A percentile compares a stretch with the other conserved stretches of the same genome.
Conservation (phyloP, 2,888 invertebrate genomes). For the Orthonychiurus folsomi region DNA sequence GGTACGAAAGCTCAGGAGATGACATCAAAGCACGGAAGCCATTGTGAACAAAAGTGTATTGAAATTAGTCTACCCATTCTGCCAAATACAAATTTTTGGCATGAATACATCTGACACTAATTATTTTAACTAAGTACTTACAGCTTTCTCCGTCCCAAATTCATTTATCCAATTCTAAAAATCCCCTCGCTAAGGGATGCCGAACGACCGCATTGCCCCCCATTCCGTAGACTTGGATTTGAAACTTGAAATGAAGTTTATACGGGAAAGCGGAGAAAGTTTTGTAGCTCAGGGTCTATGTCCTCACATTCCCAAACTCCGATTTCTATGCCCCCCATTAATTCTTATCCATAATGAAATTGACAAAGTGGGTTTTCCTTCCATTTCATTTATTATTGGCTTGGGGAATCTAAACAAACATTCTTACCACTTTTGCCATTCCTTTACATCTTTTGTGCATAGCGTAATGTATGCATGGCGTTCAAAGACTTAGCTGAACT, state of each 20-base stretch:
- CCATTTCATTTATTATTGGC: conserved; percentile 11
- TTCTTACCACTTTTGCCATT: background rate
- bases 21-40: no score
- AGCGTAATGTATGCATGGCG: no score
- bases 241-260: background rate
- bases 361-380: conserved; percentile 24
- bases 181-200: background rate
- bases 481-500: no score
- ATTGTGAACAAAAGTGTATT: no score
- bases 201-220: background rate
- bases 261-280: background rate
- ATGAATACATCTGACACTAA: background rate
- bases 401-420: background rate
- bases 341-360: conserved; percentile 20
- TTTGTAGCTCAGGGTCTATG: background rate
- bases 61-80: background rate
- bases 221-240: background rate
- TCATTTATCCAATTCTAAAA: background rate
- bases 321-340: conserved; percentile 4
- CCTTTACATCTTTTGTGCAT: background rate
- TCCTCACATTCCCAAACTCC: background rate
- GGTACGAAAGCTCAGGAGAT: no score
- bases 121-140: background rate
- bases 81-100: background rate
- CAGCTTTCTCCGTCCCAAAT: background rate